These are phyloP conservation scores for Coelopa frigida DNA, from an alignment of 1,140 invertebrate genomes.

Conservation along the genomic window DNA sequence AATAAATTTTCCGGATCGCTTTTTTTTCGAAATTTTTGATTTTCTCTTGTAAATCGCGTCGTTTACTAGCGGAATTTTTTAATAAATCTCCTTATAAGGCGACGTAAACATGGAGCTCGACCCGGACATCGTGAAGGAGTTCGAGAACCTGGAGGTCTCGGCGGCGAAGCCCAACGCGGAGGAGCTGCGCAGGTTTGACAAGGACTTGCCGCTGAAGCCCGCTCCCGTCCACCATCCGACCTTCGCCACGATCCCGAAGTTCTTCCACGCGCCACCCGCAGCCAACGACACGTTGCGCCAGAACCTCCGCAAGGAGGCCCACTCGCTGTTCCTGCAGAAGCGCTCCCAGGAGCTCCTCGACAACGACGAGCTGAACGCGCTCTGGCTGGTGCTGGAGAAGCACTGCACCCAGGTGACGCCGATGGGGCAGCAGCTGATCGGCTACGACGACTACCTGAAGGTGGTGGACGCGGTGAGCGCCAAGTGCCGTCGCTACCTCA, in stretches of 20 bases:
- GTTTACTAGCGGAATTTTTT: neutral
- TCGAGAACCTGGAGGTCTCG: constrained; percentile 16
- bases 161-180: constrained; percentile 11
- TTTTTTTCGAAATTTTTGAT: constrained; percentile 2
- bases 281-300: constrained; percentile 68
- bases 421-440: constrained; percentile 75
- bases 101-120: constrained; percentile 24
- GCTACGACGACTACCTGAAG: constrained; percentile 76
- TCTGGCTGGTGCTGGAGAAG: constrained; percentile 77
- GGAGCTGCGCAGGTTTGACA: constrained; percentile 18
- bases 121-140: constrained; percentile 17
- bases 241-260: constrained; percentile 59
- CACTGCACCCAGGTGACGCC: constrained; percentile 63
- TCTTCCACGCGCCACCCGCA: constrained; percentile 68
- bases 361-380: constrained; percentile 76
- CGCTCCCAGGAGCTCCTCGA: constrained; percentile 75
- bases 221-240: constrained; percentile 19
- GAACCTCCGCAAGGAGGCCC: constrained; percentile 79
- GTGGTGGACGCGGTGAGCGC: constrained; percentile 60
- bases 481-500: constrained; percentile 73
- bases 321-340: constrained; percentile 77
- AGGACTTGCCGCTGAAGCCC: constrained; percentile 10
- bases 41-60: neutral
- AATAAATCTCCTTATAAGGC: too few relatives aligned
- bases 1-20: too few relatives aligned